A percentile compares a stretch with the other conserved stretches of the same genome.
These are phyloP conservation scores for Gavialis gangeticus DNA, from an alignment of 2,113 vertebrate species.

Conservation along the genomic window DNA sequence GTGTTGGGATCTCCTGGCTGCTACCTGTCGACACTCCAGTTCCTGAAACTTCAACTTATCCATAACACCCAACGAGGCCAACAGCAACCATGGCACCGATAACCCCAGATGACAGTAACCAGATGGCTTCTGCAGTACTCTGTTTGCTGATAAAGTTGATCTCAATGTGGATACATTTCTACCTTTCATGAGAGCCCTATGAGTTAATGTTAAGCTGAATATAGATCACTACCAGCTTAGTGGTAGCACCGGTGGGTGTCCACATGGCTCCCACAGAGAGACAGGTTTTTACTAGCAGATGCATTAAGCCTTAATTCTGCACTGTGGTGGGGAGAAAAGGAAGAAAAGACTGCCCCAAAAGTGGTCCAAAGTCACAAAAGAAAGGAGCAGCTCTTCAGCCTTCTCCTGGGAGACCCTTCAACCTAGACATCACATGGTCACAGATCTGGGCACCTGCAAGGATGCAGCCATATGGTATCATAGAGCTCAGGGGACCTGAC, in stretches of 20 bases:
- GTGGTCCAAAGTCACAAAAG: neutral
- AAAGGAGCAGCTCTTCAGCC: neutral
- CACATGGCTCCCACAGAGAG: neutral
- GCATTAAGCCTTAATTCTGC: neutral
- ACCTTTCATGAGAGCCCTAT: neutral
- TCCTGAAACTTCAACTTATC: too few species aligned
- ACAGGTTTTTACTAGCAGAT: neutral
- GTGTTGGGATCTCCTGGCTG: too few species aligned
- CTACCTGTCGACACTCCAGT: too few species aligned
- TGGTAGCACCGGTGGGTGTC: neutral
- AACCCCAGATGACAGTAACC: neutral
- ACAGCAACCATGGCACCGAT: too few species aligned
- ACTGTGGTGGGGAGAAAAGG: neutral
- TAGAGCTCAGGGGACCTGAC: neutral
- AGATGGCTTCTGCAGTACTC: neutral
- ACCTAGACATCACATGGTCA: neutral
- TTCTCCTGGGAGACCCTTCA: neutral
- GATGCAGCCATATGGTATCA: neutral
- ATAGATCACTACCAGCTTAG: neutral
- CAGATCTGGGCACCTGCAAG: neutral
- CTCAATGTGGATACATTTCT: neutral
- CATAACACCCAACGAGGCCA: too few species aligned
- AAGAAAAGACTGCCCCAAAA: neutral
- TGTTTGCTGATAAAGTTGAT: neutral
- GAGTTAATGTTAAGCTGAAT: neutral